phyloP scores from a whole-genome alignment of 2,888 invertebrate genomes.

The Glyphotaelius pellucidus region DNA sequence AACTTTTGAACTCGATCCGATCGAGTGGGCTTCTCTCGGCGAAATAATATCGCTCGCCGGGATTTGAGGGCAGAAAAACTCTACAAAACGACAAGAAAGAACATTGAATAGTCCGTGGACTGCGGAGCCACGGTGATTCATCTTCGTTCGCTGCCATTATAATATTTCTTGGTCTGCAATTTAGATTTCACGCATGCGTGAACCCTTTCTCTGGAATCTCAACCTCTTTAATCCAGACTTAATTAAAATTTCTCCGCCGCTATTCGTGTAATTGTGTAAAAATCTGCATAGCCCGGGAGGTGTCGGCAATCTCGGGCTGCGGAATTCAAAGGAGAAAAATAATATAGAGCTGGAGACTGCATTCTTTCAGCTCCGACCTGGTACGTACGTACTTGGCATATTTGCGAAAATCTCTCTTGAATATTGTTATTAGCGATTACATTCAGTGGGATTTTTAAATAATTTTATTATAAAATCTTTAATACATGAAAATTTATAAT shows the following conservation, averaged over 20 bases:
- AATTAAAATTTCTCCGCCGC: conserved; percentile 59
- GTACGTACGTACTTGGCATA: too few species aligned
- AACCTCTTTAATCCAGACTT: conserved; percentile 60
- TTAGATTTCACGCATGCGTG: conserved; percentile 60
- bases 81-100: neutral
- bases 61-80: neutral
- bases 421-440: too few species aligned
- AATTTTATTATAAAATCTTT: too few species aligned
- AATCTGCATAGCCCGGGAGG: conserved; percentile 29
- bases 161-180: conserved; percentile 52
- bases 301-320: neutral
- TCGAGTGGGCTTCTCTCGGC: neutral
- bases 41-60: neutral
- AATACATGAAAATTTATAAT: too few species aligned
- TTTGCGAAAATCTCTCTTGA: too few species aligned
- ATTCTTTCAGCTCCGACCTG: conserved; percentile 4
- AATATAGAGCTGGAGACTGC: neutral
- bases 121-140: conserved; percentile 14
- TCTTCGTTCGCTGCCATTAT: conserved; percentile 42
- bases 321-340: conserved; percentile 40
- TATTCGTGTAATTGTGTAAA: conserved; percentile 55
- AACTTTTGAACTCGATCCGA: neutral
- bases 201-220: conserved; percentile 51
- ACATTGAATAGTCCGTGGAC: neutral
- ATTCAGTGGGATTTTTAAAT: too few species aligned